Evolutionary conservation across 2,113 vertebrate genomes (phyloP).

Genomic region (Anarrhichthys ocellatus): DNA sequence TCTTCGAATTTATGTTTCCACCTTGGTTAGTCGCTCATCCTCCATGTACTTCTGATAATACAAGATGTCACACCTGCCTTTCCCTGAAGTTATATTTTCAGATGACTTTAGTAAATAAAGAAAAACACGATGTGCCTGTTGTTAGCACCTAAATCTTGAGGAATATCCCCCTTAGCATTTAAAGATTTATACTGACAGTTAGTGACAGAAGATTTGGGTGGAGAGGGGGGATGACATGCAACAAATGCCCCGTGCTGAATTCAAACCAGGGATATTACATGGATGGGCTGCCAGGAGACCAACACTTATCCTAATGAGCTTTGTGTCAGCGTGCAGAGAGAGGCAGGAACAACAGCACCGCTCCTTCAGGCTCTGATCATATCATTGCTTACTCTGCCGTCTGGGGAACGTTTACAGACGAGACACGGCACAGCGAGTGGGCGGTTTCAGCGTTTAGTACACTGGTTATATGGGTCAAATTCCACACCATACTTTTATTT

Average conservation of each 20-base stretch:
- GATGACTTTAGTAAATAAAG: not conserved
- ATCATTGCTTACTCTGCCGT: constrained; percentile 18
- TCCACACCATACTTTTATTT: not conserved
- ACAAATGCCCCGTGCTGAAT: not conserved
- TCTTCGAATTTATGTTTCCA: not conserved
- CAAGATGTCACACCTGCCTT: not conserved
- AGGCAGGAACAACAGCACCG: not conserved
- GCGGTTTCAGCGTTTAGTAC: constrained; percentile 8
- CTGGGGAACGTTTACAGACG: constrained; percentile 34
- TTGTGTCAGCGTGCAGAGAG: constrained; percentile 24
- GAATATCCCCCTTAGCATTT: not conserved
- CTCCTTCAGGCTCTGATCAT: constrained; percentile 34
- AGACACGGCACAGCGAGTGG: not conserved
- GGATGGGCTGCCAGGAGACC: constrained; percentile 22
- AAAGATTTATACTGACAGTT: not conserved
- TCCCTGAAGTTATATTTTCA: not conserved
- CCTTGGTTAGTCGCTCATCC: not conserved
- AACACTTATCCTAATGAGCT: constrained; percentile 44
- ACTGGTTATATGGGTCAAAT: constrained; percentile 6
- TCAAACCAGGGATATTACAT: not conserved
- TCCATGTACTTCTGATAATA: not conserved
- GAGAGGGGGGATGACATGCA: not conserved
- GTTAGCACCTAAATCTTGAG: not conserved
- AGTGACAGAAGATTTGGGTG: not conserved
- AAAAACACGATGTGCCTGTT: not conserved